A percentile compares a stretch with the other conserved stretches of the same genome.
These are phyloP conservation scores for Trichonephila clavata DNA, from an alignment of 1,140 invertebrate genomes.

Conservation along the genomic window DNA sequence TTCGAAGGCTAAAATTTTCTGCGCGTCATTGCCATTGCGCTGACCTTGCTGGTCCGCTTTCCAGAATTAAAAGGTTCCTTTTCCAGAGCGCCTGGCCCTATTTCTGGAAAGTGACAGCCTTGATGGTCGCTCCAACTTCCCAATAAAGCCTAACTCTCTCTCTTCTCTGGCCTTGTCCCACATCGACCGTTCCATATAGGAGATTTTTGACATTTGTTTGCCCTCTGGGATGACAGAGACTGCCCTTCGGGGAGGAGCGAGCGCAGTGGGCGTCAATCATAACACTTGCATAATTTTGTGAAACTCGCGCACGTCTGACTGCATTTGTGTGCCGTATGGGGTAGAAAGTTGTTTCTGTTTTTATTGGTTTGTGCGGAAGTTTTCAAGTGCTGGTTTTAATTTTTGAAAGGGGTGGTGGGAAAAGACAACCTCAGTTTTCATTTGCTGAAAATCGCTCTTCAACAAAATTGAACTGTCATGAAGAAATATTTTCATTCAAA, in stretches of 20 bases:
- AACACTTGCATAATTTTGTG: background rate
- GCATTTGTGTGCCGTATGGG: background rate
- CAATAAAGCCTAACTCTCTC: constrained; percentile 27
- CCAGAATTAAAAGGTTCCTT: constrained; percentile 1
- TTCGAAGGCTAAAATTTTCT: background rate
- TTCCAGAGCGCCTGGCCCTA: constrained; percentile 1
- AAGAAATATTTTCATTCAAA: too few relatives aligned
- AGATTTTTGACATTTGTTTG: constrained; percentile 18
- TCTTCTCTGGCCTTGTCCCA: constrained; percentile 58
- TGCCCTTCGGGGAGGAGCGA: background rate
- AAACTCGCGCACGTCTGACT: background rate
- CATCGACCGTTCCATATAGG: constrained; percentile 42
- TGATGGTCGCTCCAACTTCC: background rate
- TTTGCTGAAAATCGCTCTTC: too few relatives aligned
- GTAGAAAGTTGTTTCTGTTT: too few relatives aligned
- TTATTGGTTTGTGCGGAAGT: too few relatives aligned
- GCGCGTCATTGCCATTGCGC: background rate
- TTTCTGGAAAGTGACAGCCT: constrained; percentile 29
- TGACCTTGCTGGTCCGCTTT: constrained; percentile 7
- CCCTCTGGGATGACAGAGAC: background rate
- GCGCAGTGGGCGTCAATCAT: constrained; percentile 1
- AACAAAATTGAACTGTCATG: too few relatives aligned
- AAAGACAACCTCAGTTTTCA: too few relatives aligned
- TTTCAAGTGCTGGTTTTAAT: too few relatives aligned
- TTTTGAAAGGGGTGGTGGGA: too few relatives aligned